phyloP scores from a whole-genome alignment of 2,113 vertebrate species.

The Myocastor coypus region DNA sequence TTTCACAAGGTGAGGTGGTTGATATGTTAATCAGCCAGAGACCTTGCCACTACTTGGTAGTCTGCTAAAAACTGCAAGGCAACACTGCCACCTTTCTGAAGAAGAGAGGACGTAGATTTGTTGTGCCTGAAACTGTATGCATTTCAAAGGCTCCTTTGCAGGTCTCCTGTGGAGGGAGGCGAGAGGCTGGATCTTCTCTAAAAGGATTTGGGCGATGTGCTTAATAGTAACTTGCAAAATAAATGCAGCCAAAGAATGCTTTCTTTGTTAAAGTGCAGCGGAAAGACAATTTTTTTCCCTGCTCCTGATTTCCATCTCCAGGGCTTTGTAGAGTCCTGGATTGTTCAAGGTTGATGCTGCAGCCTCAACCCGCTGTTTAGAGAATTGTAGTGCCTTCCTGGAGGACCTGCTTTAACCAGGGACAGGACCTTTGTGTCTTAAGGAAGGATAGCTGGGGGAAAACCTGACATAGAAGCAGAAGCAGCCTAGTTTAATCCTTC shows the following conservation, averaged over 20 bases:
- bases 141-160: constrained; percentile 74
- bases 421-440: background rate
- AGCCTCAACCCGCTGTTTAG: background rate
- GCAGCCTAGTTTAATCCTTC: background rate
- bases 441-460: background rate
- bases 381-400: background rate
- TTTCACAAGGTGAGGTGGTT: constrained; percentile 78
- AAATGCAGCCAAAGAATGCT: constrained; percentile 77
- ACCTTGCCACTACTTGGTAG: constrained; percentile 24
- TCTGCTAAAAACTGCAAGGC: constrained; percentile 85
- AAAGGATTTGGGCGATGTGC: constrained; percentile 75
- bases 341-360: background rate
- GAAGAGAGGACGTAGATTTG: constrained; percentile 70
- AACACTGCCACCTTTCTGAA: constrained; percentile 98
- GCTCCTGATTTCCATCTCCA: constrained; percentile 59
- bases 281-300: background rate
- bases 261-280: constrained; percentile 75
- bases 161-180: constrained; percentile 22
- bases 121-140: constrained; percentile 67
- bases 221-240: constrained; percentile 73
- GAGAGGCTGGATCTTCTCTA: constrained; percentile 80
- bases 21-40: constrained; percentile 71
- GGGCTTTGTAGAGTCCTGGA: constrained; percentile 31
- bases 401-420: background rate
- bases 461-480: background rate